A percentile compares a stretch with the other conserved stretches of the same genome.
Evolutionary conservation across 2,113 vertebrate species (phyloP).

Genomic region (Prietella phreatophila): DNA sequence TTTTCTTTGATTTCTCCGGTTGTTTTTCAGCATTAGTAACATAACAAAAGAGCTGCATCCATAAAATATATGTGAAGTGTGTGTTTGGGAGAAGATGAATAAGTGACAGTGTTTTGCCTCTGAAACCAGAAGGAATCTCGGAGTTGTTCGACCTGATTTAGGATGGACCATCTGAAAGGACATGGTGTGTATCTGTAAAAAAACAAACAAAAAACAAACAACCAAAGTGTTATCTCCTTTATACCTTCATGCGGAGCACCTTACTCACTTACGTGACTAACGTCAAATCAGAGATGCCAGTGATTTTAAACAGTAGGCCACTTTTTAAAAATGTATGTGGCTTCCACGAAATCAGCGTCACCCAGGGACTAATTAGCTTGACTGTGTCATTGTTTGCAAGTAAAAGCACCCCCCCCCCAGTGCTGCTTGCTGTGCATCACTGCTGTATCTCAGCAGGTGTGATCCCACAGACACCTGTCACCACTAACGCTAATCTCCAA

Average conservation of each 20-base stretch:
- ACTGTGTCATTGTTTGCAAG: constrained; percentile 51
- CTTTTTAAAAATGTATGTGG: constrained; percentile 57
- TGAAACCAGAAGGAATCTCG: not conserved
- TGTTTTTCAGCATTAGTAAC: not conserved
- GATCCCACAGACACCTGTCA: constrained; percentile 56
- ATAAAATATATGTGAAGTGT: not conserved
- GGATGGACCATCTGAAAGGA: not conserved
- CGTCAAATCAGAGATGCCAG: constrained; percentile 16
- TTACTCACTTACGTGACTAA: not conserved
- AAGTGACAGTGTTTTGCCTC: not conserved
- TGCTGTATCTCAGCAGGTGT: constrained; percentile 44
- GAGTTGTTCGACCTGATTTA: not conserved
- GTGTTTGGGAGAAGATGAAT: not conserved
- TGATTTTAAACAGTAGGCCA: constrained; percentile 39
- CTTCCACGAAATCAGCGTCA: constrained; percentile 47
- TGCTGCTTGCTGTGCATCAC: constrained; percentile 32
- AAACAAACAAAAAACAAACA: not conserved
- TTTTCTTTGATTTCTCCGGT: not conserved
- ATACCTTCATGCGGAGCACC: not conserved
- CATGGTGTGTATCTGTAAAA: not conserved
- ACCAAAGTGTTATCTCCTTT: not conserved
- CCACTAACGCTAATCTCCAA: constrained; percentile 35
- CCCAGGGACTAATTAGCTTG: constrained; percentile 65
- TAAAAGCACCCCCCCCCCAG: constrained; percentile 46
- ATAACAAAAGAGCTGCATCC: not conserved